Evolutionary conservation across 2,113 vertebrate genomes (phyloP).

Genomic region (Megalops atlanticus): DNA sequence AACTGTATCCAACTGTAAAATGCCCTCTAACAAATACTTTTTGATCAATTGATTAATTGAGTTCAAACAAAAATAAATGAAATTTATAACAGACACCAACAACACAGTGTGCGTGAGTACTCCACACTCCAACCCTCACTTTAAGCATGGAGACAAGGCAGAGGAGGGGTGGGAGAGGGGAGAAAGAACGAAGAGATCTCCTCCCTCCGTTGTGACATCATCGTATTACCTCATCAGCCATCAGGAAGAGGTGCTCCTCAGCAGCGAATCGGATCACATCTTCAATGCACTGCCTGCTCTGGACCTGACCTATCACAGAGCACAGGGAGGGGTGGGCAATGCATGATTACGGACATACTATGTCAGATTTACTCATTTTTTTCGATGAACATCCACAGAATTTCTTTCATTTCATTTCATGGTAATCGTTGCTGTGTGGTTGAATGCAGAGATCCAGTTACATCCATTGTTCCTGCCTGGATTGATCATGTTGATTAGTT

Average conservation of each 20-base stretch:
- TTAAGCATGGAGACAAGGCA: background rate
- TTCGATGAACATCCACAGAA: background rate
- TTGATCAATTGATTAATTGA: too few species aligned
- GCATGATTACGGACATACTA: background rate
- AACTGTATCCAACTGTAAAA: too few species aligned
- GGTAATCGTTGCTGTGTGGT: too few species aligned
- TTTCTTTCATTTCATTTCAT: too few species aligned
- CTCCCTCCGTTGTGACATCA: background rate
- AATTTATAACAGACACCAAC: too few species aligned
- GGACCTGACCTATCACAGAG: constrained; percentile 60
- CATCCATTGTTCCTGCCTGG: background rate
- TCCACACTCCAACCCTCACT: too few species aligned
- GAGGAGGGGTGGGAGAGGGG: background rate
- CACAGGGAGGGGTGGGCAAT: background rate
- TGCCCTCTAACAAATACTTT: too few species aligned
- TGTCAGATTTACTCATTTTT: too few species aligned
- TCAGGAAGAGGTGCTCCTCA: constrained; percentile 52
- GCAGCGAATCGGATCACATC: constrained; percentile 55
- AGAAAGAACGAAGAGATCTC: background rate
- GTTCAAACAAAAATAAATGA: too few species aligned
- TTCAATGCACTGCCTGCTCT: constrained; percentile 54
- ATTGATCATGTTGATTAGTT: background rate
- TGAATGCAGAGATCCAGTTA: too few species aligned
- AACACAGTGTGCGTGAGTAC: too few species aligned
- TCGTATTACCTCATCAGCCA: constrained; percentile 76